Evolutionary conservation across 2,797 vertebrate species (phyloP).

Genomic region (Halcyon chelicuti): DNA sequence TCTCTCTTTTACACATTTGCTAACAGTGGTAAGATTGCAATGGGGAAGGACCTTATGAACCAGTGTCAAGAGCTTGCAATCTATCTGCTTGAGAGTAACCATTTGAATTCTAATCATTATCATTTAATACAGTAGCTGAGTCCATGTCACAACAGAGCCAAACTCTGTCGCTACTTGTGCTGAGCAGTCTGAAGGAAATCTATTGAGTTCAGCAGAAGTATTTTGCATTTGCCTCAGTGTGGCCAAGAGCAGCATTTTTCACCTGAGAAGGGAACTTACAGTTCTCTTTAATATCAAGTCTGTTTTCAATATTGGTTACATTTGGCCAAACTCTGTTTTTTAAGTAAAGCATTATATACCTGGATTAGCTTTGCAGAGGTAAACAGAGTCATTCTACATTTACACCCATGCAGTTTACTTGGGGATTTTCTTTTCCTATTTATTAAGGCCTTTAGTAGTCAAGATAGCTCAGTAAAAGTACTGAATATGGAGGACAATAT

Average conservation of each 20-base stretch:
- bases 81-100: neutral
- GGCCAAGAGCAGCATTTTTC: neutral
- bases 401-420: neutral
- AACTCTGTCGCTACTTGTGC: neutral
- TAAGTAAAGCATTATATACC: neutral
- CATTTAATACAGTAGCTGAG: neutral
- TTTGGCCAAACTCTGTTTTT: neutral
- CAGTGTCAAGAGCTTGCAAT: neutral
- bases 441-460: neutral
- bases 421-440: conserved; percentile 21
- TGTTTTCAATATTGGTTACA: neutral
- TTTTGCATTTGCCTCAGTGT: neutral
- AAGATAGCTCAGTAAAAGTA: neutral
- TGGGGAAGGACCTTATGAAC: neutral
- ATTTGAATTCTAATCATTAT: neutral
- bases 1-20: neutral
- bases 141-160: neutral
- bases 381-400: neutral
- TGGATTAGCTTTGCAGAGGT: neutral
- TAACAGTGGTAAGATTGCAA: neutral
- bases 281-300: neutral
- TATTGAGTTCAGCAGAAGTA: neutral
- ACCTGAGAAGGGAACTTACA: neutral
- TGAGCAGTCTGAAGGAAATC: neutral
- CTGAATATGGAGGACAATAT: conserved; percentile 7